Base-by-base conservation (phyloP, 2,797 vertebrate species). In the Tadarida brasiliensis region DNA sequence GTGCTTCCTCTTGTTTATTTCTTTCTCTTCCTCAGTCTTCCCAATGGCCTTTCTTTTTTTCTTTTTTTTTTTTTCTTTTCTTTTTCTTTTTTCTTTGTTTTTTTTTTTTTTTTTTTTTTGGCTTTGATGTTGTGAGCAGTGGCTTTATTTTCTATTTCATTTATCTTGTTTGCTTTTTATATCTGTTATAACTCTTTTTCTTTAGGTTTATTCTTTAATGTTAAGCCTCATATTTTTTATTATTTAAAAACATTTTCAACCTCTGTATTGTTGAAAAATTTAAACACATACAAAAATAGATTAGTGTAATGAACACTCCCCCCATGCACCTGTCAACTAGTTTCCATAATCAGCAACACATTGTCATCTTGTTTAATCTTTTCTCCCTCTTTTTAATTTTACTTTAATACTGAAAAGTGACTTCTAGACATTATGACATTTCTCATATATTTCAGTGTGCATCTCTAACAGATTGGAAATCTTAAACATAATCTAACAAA, bases 401-500 rank as follows among this genome's bases (percentile, higher is more conserved):
- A 12, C 28, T 11, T 54, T 93, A 59, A 70, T 68, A 74, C 26
- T 59, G 26, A 61, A 93, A 84, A 92, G 44, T 44, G 56, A 16
- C 26, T 83, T 91, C 10, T 14, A 56, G 1, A 2, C 3, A 44
- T 57, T 14, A 22, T 71, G 47, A 19, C 11, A 68, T 92, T 91
- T 94, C 74, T 30, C 61, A 28, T 74, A 16, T 96, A 94, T 56
- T 77, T 77, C 47, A 84, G 7, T 85, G 3, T 80, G 16, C 15
- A 0, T 78, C 70, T 65, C 57, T 94, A 51, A 91, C 35, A 54
- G 44, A 49, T n/a, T 73, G 9, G 14, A 82, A 33, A 22, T 76
- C 19, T 88, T 63, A 77, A 85, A 56, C 26, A 63, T 76, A 74
- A 95, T 73, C 61, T 39, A 51, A 20, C 20, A 90, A 73, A 93